These are phyloP conservation scores for Pseudotriccus pelzelni DNA, from an alignment of 2,797 vertebrate genomes.

Conservation along the genomic window DNA sequence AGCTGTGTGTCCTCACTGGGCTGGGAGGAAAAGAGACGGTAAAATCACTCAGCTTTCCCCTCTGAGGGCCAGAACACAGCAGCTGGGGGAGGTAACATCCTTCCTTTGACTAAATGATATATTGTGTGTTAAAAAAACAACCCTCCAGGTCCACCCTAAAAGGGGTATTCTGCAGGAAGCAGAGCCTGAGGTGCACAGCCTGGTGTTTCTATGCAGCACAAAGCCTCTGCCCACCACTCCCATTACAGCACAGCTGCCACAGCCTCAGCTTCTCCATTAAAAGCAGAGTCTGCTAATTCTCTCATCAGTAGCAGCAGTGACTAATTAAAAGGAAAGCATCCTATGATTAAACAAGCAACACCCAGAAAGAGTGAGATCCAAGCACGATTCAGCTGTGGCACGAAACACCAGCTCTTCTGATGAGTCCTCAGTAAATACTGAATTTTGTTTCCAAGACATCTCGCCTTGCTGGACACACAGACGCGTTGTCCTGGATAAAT, in stretches of 20 bases:
- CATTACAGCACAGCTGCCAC: not conserved
- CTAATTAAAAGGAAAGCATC: slow-evolving; percentile 51
- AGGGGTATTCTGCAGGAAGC: not conserved
- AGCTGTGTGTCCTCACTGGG: fast-evolving
- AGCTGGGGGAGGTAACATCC: not conserved
- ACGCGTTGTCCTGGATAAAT: slow-evolving; percentile 48
- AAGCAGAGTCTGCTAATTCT: slow-evolving; percentile 35
- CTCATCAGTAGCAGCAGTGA: slow-evolving; percentile 9
- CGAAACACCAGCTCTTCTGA: not conserved
- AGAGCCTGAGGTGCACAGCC: not conserved
- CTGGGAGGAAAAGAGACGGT: not conserved
- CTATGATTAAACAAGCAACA: slow-evolving; percentile 30
- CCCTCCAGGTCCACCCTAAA: not conserved
- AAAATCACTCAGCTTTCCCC: not conserved
- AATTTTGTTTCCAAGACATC: not conserved
- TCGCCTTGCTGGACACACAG: slow-evolving; percentile 8
- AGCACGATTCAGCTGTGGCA: not conserved
- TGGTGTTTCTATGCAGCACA: not conserved
- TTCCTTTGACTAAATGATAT: not conserved
- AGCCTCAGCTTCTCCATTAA: not conserved
- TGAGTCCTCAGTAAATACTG: not conserved
- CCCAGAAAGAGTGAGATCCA: not conserved
- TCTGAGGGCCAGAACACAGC: not conserved
- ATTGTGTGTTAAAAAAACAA: not conserved
- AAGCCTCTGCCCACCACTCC: not conserved